phyloP scores from a whole-genome alignment of 2,797 vertebrate species.

The Sitta carolinensis region DNA sequence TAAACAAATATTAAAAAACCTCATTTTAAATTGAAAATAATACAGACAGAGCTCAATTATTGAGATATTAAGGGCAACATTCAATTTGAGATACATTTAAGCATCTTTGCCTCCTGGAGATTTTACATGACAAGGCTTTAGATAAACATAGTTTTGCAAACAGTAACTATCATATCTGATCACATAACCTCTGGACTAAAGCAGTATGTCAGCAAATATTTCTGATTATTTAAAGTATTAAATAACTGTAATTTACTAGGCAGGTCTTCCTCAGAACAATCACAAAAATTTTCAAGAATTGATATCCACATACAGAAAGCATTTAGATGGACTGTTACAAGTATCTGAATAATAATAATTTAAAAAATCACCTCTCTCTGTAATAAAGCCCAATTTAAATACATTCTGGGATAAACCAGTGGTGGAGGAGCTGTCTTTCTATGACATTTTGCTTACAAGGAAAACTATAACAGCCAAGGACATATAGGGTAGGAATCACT shows the following conservation, averaged over 20 bases:
- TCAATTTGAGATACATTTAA: conserved; percentile 59
- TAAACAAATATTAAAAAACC: conserved; percentile 42
- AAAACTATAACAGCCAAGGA: conserved; percentile 12
- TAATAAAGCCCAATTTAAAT: conserved; percentile 20
- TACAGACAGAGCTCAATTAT: conserved; percentile 47
- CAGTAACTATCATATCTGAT: conserved; percentile 51
- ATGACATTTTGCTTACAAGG: background rate
- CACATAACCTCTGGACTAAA: conserved; percentile 59
- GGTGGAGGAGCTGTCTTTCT: conserved; percentile 5
- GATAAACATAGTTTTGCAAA: conserved; percentile 61
- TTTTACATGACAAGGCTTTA: conserved; percentile 56
- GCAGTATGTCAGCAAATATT: conserved; percentile 51
- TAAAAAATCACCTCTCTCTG: background rate
- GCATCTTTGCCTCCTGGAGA: conserved; percentile 63
- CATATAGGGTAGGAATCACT: background rate
- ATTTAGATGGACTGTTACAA: conserved; percentile 30
- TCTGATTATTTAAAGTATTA: conserved; percentile 46
- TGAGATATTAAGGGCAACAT: conserved; percentile 63
- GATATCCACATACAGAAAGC: conserved; percentile 33
- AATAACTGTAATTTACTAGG: conserved; percentile 47
- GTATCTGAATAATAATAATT: background rate
- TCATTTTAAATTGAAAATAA: conserved; percentile 52
- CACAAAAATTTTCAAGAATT: conserved; percentile 20
- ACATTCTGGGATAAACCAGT: background rate
- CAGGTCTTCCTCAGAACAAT: conserved; percentile 44